Evolutionary conservation across 2,888 invertebrate genomes (phyloP), one percentile per base, ranked within the genome.

Genomic region (Macrophya annulata): DNA sequence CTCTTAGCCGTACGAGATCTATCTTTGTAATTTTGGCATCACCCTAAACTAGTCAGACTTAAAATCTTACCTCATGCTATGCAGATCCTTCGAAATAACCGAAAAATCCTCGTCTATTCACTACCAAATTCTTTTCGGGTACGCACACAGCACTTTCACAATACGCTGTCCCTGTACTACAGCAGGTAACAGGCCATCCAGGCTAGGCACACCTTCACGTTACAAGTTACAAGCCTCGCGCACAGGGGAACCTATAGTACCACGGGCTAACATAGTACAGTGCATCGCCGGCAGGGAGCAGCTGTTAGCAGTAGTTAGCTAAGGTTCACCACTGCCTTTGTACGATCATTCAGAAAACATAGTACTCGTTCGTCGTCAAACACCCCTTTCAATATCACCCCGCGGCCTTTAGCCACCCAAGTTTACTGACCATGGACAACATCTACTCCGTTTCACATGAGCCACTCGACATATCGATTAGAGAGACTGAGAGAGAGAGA

Each of bases 231-330:
- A 89, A 89, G 87, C 88, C 89, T 82, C 81, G 85, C 85, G 86
- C 79, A 84, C 85, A 85, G 79, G 86, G 81, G 84, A 86, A 77
- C 86, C 81, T 88, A 84, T 87, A 87, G 88, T 88, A 86, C 86
- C 83, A 72, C 76, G 81, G 81, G 86, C 81, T 51, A 82, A 85
- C 84, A 17, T 89, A 87, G 88, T 91, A 91, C 91, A 91, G 91
- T 91, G 90, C 91, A 91, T 85, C 85, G 88, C 87, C 91, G 89
- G 90, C 87, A 91, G 91, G 89, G 90, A 90, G 85, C 89, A 87
- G 85, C 87, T 87, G 68, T 48, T 17, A 37, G 31, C 83, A 48
- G 83, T 62, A 68, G 21, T 71, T 71, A 68, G 68, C 83, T 15
- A 12, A 45, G 62, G 55, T 48, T 77, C 51, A 37, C 77, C 25